Base-by-base conservation (phyloP, 2,797 vertebrate genomes). In the Sitta carolinensis region DNA sequence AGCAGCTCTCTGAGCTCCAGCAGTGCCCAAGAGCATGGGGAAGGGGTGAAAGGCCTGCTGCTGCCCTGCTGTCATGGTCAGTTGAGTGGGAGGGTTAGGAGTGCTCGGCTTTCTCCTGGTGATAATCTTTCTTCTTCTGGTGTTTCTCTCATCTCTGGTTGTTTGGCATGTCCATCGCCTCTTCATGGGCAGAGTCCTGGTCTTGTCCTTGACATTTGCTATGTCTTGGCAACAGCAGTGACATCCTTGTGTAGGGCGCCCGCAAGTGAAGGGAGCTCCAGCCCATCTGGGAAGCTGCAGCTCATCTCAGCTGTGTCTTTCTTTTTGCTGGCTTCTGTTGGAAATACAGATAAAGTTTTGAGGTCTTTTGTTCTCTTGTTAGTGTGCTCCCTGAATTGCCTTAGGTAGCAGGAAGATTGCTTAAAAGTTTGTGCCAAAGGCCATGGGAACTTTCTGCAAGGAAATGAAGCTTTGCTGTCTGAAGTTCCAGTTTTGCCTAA, bases 261-360 rank as follows among this genome's bases (percentile, higher is more conserved):
- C 88, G 55, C 0, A 13, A 51, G 36, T 3, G 7, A 55, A 59
- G 67, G 26, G 73, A 82, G 13, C 62, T 76, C 27, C 76, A 73
- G 2, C 9, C 26, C 59, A 23, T 51, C 42, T 40, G 55, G 51
- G 47, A 84, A n/a, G 54, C 47, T 92, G 54, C 58, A 62, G 29
- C 15, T 14, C 3, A 4, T 54, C 34, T 70, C 6, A 0, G 7
- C 23, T 29, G 2, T 3, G 0, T 69, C 9, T 47, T 51, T 62
- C 77, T 77, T 38, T 69, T 13, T 1, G 3, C 19, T 90, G 89
- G 16, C 38, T 90, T 87, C 54, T 47, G 10, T 68, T 75, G 55
- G 58, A 93, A 66, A 58, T 48, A 72, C 13, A 73, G 48, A 67
- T 70, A 13, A 57, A 84, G 27, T 62, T 70, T 81, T 58, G 70